A percentile compares a stretch with the other conserved stretches of the same genome.
Conservation (phyloP, 2,113 vertebrate species). For the Tetrax tetrax region DNA sequence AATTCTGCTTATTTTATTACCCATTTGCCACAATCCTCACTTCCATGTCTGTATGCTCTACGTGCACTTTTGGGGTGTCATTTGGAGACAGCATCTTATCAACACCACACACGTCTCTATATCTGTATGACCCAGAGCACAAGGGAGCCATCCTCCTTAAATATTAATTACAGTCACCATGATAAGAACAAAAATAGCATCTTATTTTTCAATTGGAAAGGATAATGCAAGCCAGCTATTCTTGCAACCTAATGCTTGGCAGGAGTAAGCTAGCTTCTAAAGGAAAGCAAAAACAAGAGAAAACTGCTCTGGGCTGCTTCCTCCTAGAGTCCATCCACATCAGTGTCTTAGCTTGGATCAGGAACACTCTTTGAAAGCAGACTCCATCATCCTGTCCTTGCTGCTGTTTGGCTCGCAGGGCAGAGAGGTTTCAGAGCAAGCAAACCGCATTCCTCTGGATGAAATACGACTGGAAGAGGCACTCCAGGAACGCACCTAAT, state of each 20-base stretch:
- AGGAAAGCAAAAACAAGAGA: background rate
- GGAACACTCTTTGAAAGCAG: background rate
- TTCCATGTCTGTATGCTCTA: background rate
- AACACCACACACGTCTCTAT: background rate
- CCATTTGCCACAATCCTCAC: background rate
- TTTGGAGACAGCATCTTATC: background rate
- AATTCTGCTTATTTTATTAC: background rate
- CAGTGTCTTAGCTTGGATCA: background rate
- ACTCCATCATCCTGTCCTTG: background rate
- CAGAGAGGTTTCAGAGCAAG: background rate
- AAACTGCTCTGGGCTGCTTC: background rate
- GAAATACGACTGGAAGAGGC: background rate
- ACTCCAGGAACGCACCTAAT: background rate
- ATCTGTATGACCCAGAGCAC: background rate
- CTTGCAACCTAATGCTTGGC: background rate
- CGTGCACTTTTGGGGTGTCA: background rate
- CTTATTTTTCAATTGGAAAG: background rate
- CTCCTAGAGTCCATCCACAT: background rate
- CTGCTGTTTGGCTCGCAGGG: background rate
- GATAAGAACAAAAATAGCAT: background rate
- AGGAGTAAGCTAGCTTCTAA: background rate
- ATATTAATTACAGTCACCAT: background rate
- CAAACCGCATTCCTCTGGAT: background rate
- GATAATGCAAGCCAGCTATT: background rate
- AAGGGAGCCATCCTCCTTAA: background rate